phyloP scores from a whole-genome alignment of 2,888 invertebrate genomes.

The Ormyrus labotus region DNA sequence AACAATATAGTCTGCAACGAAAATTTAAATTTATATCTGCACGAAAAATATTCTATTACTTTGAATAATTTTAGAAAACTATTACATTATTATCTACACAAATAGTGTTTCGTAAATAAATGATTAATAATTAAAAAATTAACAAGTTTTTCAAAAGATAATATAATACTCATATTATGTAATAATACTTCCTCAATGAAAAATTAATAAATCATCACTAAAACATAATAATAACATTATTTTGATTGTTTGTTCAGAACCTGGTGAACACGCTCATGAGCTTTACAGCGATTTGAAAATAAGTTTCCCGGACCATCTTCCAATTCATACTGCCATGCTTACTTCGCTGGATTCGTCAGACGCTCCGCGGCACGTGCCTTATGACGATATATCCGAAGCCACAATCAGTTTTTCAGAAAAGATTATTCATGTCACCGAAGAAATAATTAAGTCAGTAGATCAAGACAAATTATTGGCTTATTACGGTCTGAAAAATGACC shows the following conservation, averaged over 20 bases:
- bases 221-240: too few species aligned
- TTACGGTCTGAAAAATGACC: constrained; percentile 90
- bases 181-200: too few species aligned
- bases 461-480: constrained; percentile 87
- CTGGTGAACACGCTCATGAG: constrained; percentile 82
- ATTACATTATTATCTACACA: too few species aligned
- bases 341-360: constrained; percentile 84
- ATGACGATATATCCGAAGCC: constrained; percentile 71
- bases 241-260: constrained; percentile 70
- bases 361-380: constrained; percentile 75
- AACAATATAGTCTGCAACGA: too few species aligned
- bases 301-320: constrained; percentile 85
- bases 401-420: constrained; percentile 74
- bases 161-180: too few species aligned
- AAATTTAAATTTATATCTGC: too few species aligned
- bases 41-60: too few species aligned
- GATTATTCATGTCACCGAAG: constrained; percentile 81
- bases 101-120: too few species aligned
- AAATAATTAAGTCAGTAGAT: constrained; percentile 85
- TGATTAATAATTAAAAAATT: too few species aligned
- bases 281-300: constrained; percentile 86
- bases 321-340: constrained; percentile 87
- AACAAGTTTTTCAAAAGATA: too few species aligned
- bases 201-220: too few species aligned
- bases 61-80: too few species aligned